Conservation (phyloP, 2,888 invertebrate genomes). For the Frankliniella intonsa region DNA sequence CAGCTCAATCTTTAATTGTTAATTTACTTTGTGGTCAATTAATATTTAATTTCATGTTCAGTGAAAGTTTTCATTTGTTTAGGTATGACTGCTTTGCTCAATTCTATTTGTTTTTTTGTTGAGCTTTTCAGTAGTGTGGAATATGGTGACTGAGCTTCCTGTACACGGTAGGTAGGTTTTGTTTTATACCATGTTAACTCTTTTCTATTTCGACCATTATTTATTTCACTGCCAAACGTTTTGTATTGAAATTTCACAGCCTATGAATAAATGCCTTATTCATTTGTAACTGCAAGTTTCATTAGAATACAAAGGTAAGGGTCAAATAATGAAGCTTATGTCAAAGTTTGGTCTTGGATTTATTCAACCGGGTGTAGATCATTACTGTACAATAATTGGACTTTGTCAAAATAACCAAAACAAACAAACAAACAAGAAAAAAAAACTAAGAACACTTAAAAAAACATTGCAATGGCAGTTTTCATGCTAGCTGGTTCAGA, state of each 20-base stretch:
- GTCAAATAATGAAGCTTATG: background rate
- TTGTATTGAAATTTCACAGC: background rate
- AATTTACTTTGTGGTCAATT: too few species aligned
- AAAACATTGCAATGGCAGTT: background rate
- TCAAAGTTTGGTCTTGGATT: background rate
- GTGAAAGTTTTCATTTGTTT: background rate
- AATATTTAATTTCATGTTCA: background rate
- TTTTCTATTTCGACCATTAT: background rate
- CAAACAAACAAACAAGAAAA: background rate
- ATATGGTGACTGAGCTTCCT: constrained; percentile 12
- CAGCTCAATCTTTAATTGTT: too few species aligned
- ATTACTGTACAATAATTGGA: background rate
- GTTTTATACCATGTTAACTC: constrained; percentile 6
- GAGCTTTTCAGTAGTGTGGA: background rate
- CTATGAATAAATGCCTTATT: background rate
- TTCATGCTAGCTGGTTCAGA: constrained; percentile 13
- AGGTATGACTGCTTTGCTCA: background rate
- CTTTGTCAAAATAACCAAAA: background rate
- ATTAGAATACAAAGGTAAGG: background rate
- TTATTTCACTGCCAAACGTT: background rate
- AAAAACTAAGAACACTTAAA: background rate
- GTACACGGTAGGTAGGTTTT: background rate
- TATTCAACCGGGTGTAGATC: background rate
- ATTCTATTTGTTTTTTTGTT: background rate
- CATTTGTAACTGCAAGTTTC: background rate